Conservation (phyloP, 37 sponge, comb jelly and placozoan genomes). For the Ephydatia muelleri region DNA sequence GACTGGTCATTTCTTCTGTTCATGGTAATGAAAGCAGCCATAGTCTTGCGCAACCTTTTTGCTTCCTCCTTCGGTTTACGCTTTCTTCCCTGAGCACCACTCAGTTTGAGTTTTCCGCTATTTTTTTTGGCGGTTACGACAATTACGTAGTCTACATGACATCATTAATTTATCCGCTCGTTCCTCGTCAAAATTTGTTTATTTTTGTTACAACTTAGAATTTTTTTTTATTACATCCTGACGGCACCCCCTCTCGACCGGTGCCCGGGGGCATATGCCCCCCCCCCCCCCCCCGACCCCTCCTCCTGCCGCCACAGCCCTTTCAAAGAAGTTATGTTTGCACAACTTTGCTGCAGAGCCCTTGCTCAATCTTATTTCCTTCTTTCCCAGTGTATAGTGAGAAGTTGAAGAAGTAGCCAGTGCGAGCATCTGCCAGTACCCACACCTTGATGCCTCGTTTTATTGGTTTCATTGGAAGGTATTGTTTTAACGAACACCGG, state of each 20-base stretch:
- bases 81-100: conserved; percentile 1
- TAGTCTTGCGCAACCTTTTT: neutral
- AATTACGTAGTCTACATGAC: neutral
- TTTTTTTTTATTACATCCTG: neutral
- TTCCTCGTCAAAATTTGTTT: neutral
- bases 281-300: too few relatives aligned
- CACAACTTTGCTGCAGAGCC: too few relatives aligned
- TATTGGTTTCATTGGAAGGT: too few relatives aligned
- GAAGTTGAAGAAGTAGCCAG: too few relatives aligned
- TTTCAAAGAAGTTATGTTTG: too few relatives aligned
- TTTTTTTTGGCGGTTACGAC: neutral
- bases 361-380: too few relatives aligned
- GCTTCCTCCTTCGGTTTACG: neutral
- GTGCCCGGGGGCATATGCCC: too few relatives aligned
- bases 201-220: neutral
- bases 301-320: too few relatives aligned
- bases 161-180: neutral
- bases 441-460: too few relatives aligned
- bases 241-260: neutral
- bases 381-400: too few relatives aligned
- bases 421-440: too few relatives aligned
- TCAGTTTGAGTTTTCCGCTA: neutral
- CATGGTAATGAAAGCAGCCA: neutral
- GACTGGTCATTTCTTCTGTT: neutral
- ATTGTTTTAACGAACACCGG: too few relatives aligned